Evolutionary conservation across 2,113 vertebrate species (phyloP), one percentile per base, ranked within the genome.

Genomic region (Pachyramphus minor): DNA sequence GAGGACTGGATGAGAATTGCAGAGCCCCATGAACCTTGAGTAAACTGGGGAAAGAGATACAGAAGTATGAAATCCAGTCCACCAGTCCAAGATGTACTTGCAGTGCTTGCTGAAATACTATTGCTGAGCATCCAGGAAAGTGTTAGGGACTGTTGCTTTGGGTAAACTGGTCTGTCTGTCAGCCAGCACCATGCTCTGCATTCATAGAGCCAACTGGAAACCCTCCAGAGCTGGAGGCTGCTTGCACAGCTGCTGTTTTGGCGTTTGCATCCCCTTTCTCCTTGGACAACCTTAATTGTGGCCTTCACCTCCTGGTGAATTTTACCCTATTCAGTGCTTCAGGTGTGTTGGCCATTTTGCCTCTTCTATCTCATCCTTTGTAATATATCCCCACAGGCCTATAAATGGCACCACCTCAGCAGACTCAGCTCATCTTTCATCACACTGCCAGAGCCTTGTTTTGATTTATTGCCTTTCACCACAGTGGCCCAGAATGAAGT

Each of bases 391-490:
- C 81, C 84, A 76, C 49, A 84, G 81, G 58, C 94, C 89, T 73
- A 33, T 93, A 94, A 96, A 91, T 96, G 95, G 84, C 91, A 93
- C 66, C 85, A 87, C 74, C 77, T 97, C 95, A 91, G 89, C 69
- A 96, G 71, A 76, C 78, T 90, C 86, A 53, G 87, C 85, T 96
- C 76, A 92, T 81, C 83, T 94, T 95, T 85, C 87, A 87, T 91
- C 75, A 14, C 20, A 5, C 66, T 69, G 75, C 93, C 80, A 80
- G 72, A 73, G 53, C 60, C 59, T 82, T 88, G 74, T 60, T 88
- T 94, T 96, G 93, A 96, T 95, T 95, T 95, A 96, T 95, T 94
- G 87, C 67, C 72, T 93, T 81, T 94, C 82, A 87, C 72, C 79
- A 81, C 80, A 82, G 84, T 49, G 56, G 88, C 49, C 63, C 83